These are phyloP conservation scores for Crenuchus spilurus DNA, from an alignment of 2,797 vertebrate species.

Conservation along the genomic window DNA sequence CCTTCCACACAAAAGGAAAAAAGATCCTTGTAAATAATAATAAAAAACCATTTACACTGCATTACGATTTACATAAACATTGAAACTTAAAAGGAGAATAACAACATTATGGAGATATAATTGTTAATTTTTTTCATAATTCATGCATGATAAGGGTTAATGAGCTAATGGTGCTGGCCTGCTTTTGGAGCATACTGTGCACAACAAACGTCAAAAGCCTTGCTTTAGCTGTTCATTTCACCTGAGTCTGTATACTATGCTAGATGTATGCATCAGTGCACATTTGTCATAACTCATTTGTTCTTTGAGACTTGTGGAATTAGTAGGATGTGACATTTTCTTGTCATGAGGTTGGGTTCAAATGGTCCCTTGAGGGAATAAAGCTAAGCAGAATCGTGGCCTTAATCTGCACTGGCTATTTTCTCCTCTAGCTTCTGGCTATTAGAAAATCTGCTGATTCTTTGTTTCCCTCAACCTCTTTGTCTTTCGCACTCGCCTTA, in stretches of 20 bases:
- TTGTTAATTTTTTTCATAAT: no score
- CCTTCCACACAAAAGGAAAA: no score
- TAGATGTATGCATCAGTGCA: background rate
- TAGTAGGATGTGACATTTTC: slow-evolving; percentile 9
- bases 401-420: slow-evolving; percentile 13
- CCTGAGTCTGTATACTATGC: background rate
- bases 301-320: background rate
- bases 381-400: slow-evolving; percentile 6
- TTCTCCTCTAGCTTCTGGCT: slow-evolving; percentile 24
- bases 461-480: slow-evolving; percentile 12
- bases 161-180: background rate
- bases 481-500: slow-evolving; percentile 8
- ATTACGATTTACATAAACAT: no score
- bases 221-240: background rate
- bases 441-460: slow-evolving; percentile 25
- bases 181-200: background rate
- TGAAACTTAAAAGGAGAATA: no score
- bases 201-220: background rate
- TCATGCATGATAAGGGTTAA: no score
- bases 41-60: no score
- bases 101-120: no score
- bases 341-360: slow-evolving; percentile 12
- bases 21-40: no score
- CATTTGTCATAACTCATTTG: slow-evolving; percentile 6
- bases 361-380: slow-evolving; percentile 4